Base-by-base conservation (phyloP, 2,113 vertebrate genomes). In the Phyllopteryx taeniolatus region DNA sequence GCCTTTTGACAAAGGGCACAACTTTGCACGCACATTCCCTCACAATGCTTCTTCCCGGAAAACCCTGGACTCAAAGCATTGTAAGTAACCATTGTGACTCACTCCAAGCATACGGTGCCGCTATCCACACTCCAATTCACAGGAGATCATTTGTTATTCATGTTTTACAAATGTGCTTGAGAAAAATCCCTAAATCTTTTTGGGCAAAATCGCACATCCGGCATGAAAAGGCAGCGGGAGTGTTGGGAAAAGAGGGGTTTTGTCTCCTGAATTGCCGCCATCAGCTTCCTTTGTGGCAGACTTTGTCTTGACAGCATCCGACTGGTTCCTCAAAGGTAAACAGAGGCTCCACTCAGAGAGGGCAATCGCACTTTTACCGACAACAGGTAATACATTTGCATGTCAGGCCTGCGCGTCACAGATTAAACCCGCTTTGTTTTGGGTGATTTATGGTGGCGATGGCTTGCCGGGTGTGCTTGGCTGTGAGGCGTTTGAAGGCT, bases 351-450 rank as follows among this genome's bases (percentile, higher is more conserved):
- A 83, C 90, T 85, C 85, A 70, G 57, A 83, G 83, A 27, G 84
- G 87, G 78, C 86, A 87, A 86, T 79, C 82, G 79, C 79, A 70
- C 87, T 85, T 79, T 83, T 88, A 5, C 79, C 85, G 80, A 89
- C 81, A 92, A 90, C 87, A 81, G 47, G 83, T 87, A 94, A 94
- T 93, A 91, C 80, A 91, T 91, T 86, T 81, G 61, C 80, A 88
- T 90, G 91, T 89, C 86, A 83, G 85, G 78, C 76, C 56, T 83
- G 76, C 90, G 74, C 76, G 84, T 91, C 83, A 75, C 74, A 88
- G 94, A 93, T 96, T 94, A 92, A 88, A 92, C 93, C 90, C 87
- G 92, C 93, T 90, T 78, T 91, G 91, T 94, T 83, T 92, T 75
- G 78, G 86, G 91, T 96, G 94, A 96, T 95, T 94, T 94, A 95